Conservation (phyloP, 2,113 vertebrate species). For the Oceanites oceanicus region DNA sequence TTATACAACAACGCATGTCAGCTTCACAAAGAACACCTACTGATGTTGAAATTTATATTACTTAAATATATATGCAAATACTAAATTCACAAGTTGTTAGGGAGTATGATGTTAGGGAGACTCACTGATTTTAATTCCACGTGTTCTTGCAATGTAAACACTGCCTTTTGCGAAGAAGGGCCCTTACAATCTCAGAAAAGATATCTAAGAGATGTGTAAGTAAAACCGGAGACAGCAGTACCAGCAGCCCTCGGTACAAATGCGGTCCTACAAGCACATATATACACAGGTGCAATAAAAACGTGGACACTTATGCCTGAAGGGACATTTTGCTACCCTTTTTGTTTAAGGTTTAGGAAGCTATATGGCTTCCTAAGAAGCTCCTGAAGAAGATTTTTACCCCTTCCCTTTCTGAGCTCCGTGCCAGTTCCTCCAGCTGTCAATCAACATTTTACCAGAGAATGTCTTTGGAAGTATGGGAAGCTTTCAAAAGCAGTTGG, state of each 20-base stretch:
- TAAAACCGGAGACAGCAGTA: neutral
- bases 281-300: neutral
- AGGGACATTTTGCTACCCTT: neutral
- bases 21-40: neutral
- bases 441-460: neutral
- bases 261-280: fast-evolving
- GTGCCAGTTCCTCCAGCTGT: neutral
- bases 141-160: neutral
- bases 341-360: neutral
- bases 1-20: neutral
- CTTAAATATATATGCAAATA: neutral
- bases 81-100: neutral
- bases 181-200: neutral
- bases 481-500: neutral
- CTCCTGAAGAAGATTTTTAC: neutral
- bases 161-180: neutral
- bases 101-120: neutral
- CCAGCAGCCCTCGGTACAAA: neutral
- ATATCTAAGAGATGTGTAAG: neutral
- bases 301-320: neutral
- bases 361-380: neutral
- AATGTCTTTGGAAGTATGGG: neutral
- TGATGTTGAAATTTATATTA: neutral
- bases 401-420: neutral
- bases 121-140: neutral